phyloP scores from a whole-genome alignment of 2,888 invertebrate genomes.

The Ashinkailepas kermadecensis region DNA sequence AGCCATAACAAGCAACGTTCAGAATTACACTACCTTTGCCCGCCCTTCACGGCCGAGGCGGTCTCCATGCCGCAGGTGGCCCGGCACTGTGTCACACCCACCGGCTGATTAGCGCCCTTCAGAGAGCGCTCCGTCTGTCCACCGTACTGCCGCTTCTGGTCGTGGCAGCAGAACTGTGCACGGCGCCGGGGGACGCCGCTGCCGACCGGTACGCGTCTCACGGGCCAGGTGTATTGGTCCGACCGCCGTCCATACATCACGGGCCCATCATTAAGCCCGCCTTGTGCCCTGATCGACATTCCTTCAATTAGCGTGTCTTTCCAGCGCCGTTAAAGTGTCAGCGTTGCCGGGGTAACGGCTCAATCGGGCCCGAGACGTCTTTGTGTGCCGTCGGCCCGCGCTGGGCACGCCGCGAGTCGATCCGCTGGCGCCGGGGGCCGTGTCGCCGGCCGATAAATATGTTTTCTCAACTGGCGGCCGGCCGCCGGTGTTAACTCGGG shows the following conservation, averaged over 20 bases:
- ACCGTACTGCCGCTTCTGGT: no score
- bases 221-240: background rate
- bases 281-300: background rate
- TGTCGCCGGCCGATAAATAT: constrained; percentile 12
- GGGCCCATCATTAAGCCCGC: constrained; percentile 4
- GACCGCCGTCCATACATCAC: background rate
- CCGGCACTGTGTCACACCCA: background rate
- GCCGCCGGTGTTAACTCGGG: background rate
- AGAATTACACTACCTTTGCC: background rate
- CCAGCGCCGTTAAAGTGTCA: constrained; percentile 8
- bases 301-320: constrained; percentile 4
- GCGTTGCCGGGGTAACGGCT: background rate
- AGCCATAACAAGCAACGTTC: background rate
- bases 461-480: background rate
- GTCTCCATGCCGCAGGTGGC: background rate
- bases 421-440: background rate
- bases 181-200: background rate
- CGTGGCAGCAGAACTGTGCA: background rate
- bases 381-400: no score
- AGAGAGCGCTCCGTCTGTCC: background rate
- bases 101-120: background rate
- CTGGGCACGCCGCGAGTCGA: background rate
- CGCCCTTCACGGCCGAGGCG: background rate
- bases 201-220: background rate
- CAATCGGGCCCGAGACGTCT: background rate